phyloP scores from a whole-genome alignment of 2,888 invertebrate species.

The Sarcophaga variegata region DNA sequence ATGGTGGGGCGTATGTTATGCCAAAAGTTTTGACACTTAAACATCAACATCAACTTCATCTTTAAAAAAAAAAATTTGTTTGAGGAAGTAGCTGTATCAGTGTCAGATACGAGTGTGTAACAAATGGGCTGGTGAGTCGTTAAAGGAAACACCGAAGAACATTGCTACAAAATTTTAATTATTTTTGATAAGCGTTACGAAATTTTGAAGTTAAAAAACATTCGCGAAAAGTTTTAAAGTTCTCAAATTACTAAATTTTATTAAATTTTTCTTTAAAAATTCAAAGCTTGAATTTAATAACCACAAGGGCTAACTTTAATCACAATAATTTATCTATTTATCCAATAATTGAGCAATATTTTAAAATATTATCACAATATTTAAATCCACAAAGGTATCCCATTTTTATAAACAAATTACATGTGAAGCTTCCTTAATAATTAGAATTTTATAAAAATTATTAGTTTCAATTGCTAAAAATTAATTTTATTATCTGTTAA shows the following conservation, averaged over 20 bases:
- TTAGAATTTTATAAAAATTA: constrained; percentile 23
- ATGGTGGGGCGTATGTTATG: constrained; percentile 68
- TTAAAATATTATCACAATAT: too few relatives aligned
- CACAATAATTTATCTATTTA: too few relatives aligned
- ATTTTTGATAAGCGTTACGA: constrained; percentile 53
- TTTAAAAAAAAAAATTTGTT: constrained; percentile 1
- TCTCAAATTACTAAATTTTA: too few relatives aligned
- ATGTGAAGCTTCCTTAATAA: too few relatives aligned
- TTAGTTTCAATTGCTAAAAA: constrained; percentile 55
- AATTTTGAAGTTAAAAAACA: constrained; percentile 21
- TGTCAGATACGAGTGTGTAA: constrained; percentile 21
- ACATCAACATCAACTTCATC: constrained; percentile 46
- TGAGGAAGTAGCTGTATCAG: constrained; percentile 40
- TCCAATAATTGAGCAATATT: too few relatives aligned
- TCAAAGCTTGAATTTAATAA: too few relatives aligned
- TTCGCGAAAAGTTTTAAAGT: too few relatives aligned
- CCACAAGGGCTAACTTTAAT: too few relatives aligned
- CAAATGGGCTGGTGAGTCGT: constrained; percentile 52
- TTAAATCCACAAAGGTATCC: too few relatives aligned
- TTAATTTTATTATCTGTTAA: constrained; percentile 37
- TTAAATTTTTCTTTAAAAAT: too few relatives aligned
- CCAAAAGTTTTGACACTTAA: constrained; percentile 64
- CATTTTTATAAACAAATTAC: too few relatives aligned
- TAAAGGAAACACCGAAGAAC: constrained; percentile 20
- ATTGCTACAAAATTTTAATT: constrained; percentile 57